Evolutionary conservation across 2,888 invertebrate species (phyloP).

Genomic region (Diogma glabrata): DNA sequence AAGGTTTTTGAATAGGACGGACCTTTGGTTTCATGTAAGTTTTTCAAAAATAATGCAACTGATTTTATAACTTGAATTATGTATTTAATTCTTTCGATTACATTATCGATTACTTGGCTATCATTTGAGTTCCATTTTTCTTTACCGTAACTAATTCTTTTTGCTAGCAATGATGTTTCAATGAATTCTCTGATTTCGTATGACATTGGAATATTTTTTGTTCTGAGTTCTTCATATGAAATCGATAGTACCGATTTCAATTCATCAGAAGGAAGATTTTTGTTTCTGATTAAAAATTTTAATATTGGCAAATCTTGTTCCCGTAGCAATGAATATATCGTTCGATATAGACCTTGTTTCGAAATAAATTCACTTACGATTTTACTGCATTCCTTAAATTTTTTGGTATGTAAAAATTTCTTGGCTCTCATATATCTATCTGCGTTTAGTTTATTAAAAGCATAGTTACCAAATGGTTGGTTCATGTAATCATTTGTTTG

Average conservation of each 20-base stretch:
- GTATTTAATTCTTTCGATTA: neutral
- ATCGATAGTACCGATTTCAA: constrained; percentile 1
- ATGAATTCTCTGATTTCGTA: neutral
- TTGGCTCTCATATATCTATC: neutral
- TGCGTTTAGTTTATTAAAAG: constrained; percentile 3
- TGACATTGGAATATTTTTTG: neutral
- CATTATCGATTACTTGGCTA: neutral
- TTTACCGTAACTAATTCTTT: neutral
- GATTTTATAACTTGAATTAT: neutral
- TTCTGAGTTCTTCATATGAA: neutral
- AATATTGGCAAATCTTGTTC: neutral
- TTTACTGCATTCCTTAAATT: constrained; percentile 2
- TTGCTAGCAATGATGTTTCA: neutral
- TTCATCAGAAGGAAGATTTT: neutral
- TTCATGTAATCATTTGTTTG: neutral
- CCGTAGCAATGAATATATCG: neutral
- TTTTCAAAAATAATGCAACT: neutral
- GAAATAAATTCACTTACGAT: neutral
- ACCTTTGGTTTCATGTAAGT: neutral
- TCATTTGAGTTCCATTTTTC: neutral
- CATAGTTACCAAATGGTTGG: constrained; percentile 3
- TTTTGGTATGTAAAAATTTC: neutral
- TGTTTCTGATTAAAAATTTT: constrained; percentile 2
- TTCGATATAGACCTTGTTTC: constrained; percentile 1
- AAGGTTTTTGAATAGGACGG: constrained; percentile 1